phyloP scores from a whole-genome alignment of 1,140 invertebrate species.

The Telenomus remus region DNA sequence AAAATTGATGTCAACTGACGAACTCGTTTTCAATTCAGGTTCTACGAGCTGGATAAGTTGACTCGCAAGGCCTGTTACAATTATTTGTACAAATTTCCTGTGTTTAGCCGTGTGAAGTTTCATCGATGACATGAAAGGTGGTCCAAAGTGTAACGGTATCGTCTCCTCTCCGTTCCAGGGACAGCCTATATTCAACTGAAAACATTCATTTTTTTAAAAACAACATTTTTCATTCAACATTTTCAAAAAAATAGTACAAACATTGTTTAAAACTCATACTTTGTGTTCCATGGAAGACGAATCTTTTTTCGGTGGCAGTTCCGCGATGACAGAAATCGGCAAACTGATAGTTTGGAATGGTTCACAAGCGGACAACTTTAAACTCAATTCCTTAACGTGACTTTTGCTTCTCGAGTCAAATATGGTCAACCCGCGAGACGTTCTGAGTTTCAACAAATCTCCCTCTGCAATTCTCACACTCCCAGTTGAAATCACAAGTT shows the following conservation, averaged over 20 bases:
- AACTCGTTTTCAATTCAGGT: constrained; percentile 77
- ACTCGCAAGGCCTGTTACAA: constrained; percentile 81
- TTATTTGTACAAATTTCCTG: constrained; percentile 87
- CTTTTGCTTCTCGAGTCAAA: constrained; percentile 61
- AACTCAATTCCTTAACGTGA: constrained; percentile 76
- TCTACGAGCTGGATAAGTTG: constrained; percentile 78
- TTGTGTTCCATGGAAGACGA: constrained; percentile 82
- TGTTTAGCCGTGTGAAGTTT: constrained; percentile 88
- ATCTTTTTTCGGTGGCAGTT: constrained; percentile 82
- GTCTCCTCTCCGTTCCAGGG: constrained; percentile 84
- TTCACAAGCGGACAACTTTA: constrained; percentile 79
- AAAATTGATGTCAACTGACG: constrained; percentile 76
- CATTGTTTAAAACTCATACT: constrained; percentile 66
- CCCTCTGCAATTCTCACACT: constrained; percentile 78
- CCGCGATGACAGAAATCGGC: constrained; percentile 81
- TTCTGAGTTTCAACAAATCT: constrained; percentile 76
- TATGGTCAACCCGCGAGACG: constrained; percentile 77
- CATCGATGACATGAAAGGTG: constrained; percentile 86
- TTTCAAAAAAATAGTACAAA: constrained; percentile 15
- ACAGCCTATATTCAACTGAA: constrained; percentile 81
- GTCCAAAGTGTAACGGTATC: constrained; percentile 85
- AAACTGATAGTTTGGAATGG: constrained; percentile 82
- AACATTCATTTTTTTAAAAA: no score
- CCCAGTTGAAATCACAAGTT: constrained; percentile 81
- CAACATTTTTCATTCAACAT: constrained; percentile 6